Evolutionary conservation across 2,888 invertebrate genomes (phyloP).

Genomic region (Aleiodes alternator): DNA sequence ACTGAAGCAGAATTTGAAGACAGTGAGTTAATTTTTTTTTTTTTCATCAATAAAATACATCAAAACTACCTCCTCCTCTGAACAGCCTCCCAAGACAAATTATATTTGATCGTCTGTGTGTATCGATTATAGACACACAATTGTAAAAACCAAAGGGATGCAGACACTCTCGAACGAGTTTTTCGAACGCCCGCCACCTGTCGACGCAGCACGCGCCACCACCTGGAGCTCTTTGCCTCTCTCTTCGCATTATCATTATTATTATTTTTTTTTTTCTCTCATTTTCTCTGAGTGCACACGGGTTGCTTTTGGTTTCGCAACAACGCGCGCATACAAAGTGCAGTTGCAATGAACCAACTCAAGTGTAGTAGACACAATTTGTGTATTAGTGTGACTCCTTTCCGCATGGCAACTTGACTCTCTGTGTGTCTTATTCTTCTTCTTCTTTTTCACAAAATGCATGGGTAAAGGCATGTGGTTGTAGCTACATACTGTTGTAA

Average conservation of each 20-base stretch:
- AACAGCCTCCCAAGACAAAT: conserved; percentile 60
- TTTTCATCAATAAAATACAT: conserved; percentile 46
- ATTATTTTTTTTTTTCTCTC: neutral
- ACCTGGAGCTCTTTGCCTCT: conserved; percentile 61
- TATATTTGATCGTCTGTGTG: conserved; percentile 63
- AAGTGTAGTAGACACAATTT: neutral
- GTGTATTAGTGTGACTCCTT: conserved; percentile 33
- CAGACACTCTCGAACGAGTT: conserved; percentile 47
- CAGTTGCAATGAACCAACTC: conserved; percentile 44
- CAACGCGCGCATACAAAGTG: conserved; percentile 48
- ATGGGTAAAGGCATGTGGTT: no score
- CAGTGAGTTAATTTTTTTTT: conserved; percentile 58
- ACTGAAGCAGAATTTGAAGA: neutral
- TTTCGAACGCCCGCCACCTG: conserved; percentile 68
- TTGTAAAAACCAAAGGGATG: conserved; percentile 35
- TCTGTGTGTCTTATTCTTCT: no score
- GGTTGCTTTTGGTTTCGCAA: conserved; percentile 33
- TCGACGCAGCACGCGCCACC: conserved; percentile 70
- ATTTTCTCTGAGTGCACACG: neutral
- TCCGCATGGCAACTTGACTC: conserved; percentile 46
- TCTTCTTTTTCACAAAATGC: no score
- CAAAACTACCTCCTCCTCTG: neutral
- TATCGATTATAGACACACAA: conserved; percentile 13
- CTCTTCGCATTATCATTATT: neutral
- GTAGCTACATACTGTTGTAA: conserved; percentile 2